Conservation (phyloP, 2,113 vertebrate genomes). For the Seriola rivoliana region DNA sequence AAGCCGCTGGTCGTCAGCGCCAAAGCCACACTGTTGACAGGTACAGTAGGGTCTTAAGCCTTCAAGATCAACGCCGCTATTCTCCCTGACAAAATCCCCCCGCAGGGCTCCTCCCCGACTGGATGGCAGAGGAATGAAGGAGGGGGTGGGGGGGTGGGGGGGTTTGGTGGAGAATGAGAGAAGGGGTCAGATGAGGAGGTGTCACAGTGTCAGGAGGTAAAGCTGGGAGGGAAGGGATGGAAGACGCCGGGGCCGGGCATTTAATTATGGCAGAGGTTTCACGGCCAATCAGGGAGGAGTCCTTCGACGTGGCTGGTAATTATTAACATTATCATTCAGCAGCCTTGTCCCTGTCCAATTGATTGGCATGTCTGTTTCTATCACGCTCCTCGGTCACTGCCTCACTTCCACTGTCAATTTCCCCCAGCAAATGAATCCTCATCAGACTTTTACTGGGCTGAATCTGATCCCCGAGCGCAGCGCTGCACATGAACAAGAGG, state of each 20-base stretch:
- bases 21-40: constrained; percentile 82
- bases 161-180: constrained; percentile 24
- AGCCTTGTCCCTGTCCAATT: constrained; percentile 75
- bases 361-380: constrained; percentile 77
- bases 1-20: constrained; percentile 79
- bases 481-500: constrained; percentile 3
- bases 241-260: not conserved
- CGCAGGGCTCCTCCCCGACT: constrained; percentile 52
- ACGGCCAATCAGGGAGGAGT: constrained; percentile 71
- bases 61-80: constrained; percentile 80
- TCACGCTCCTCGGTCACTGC: constrained; percentile 22
- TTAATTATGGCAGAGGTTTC: constrained; percentile 68
- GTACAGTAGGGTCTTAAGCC: constrained; percentile 83
- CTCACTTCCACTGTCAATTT: constrained; percentile 28
- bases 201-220: constrained; percentile 23
- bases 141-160: not conserved
- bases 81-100: constrained; percentile 82
- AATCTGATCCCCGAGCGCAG: constrained; percentile 47
- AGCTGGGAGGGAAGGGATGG: not conserved
- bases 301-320: constrained; percentile 73
- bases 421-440: constrained; percentile 64
- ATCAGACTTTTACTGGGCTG: constrained; percentile 54
- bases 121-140: constrained; percentile 33
- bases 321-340: constrained; percentile 79
- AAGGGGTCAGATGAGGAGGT: constrained; percentile 68